These are phyloP conservation scores for Macrophya alboannulata DNA, from an alignment of 2,888 invertebrate genomes.

Conservation along the genomic window DNA sequence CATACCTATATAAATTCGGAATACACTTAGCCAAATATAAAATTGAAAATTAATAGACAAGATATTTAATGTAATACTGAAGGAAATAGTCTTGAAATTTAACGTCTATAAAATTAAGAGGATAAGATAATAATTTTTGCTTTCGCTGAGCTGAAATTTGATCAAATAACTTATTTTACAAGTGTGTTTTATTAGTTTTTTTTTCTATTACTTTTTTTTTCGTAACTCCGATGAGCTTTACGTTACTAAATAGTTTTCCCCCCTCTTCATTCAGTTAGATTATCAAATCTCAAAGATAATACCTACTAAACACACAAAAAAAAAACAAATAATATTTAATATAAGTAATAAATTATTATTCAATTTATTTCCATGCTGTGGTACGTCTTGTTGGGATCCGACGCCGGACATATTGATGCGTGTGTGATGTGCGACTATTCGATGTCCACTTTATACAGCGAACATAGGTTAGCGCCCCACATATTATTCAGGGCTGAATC, in stretches of 20 bases:
- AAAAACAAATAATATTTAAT: slow-evolving; percentile 1
- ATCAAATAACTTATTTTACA: slow-evolving; percentile 1
- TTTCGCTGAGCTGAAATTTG: slow-evolving; percentile 22
- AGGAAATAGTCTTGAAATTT: slow-evolving; percentile 49
- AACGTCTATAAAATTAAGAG: slow-evolving; percentile 9
- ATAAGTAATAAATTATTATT: slow-evolving; percentile 64
- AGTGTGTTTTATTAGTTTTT: not conserved
- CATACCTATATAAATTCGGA: not conserved
- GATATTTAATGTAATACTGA: not conserved
- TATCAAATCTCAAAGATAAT: not conserved
- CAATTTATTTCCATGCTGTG: slow-evolving; percentile 79
- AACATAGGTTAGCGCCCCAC: slow-evolving; percentile 78
- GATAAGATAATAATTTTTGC: not conserved
- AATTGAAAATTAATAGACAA: not conserved
- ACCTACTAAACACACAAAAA: not conserved
- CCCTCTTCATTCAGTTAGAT: not conserved
- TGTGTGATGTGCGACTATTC: slow-evolving; percentile 75
- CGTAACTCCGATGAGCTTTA: not conserved
- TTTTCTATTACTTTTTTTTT: not conserved
- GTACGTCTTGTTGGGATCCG: slow-evolving; percentile 77
- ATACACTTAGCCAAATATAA: not conserved
- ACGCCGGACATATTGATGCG: slow-evolving; percentile 77
- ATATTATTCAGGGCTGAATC: slow-evolving; percentile 74
- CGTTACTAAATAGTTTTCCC: not conserved
- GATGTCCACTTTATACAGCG: slow-evolving; percentile 78